Evolutionary conservation across 2,113 vertebrate genomes (phyloP), one percentile per base, ranked within the genome.

Genomic region (Arenaria interpres): DNA sequence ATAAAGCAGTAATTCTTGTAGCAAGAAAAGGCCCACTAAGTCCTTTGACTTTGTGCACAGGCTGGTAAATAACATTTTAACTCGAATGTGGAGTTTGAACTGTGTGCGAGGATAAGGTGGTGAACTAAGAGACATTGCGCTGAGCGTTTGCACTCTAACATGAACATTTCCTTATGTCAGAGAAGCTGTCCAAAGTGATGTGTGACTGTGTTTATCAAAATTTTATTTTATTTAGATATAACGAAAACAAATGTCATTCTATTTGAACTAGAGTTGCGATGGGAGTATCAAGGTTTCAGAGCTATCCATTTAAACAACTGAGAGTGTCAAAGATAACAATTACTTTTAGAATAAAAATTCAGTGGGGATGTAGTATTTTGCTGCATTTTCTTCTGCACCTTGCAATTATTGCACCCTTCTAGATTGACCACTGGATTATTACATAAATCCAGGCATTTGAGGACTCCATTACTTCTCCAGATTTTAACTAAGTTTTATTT

Each of bases 271-370:
- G 35, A 79, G 37, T 53, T 85, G 45, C 33, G 62, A 67, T 69
- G 78, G 73, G 62, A 94, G 2, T 88, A 13, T 75, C 19, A 72
- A 18, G 48, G 54, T 79, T 93, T 89, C 78, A 83, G 71, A 90
- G 72, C 80, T 82, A 19, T 76, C 41, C 32, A 9, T 77, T 85
- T 67, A 74, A 80, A 60, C 35, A 45, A 27, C 35, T 12, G 43
- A 57, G 33, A n/a, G 15, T 35, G 22, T 79, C 11, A 20, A 76
- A 72, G n/a, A 37, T 76, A 85, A 76, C 72, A 13, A 24, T 39
- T 71, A 14, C 62, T 89, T 92, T 13, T 35, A 56, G 62, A 92
- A 37, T 91, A 57, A 41, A 20, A 78, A 56, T 23, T 74, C 37
- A 57, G 43, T 43, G 14, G 25, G 10, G 23, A 37, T 74, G 20